Base-by-base conservation (phyloP, 2,113 vertebrate genomes). In the Gallinago media region DNA sequence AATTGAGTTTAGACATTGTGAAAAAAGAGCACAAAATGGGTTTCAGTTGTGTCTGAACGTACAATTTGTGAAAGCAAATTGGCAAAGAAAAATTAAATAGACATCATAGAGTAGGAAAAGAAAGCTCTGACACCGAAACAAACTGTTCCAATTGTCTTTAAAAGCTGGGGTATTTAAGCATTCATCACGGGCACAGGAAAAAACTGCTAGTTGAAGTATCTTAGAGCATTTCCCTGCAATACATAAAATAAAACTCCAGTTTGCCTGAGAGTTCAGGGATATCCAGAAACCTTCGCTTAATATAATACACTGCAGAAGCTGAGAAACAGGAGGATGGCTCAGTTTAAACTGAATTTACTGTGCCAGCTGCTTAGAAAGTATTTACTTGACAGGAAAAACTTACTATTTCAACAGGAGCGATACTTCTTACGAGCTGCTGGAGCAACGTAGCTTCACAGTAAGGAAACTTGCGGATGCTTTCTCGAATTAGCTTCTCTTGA, bases 351-450 rank as follows among this genome's bases (percentile, higher is more conserved):
- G 26, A 47, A 50, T 89, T 83, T 81, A 36, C 22, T 36, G 34
- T 4, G 14, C 19, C 82, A 54, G 22, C n/a, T 56, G 55, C 27
- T 91, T 72, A 71, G 46, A 40, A 93, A 83, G 29, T 9, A 79
- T 46, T 52, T 79, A 85, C 42, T 73, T 23, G 49, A n/a, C 3
- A 56, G 26, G 32, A 89, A 46, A 49, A 58, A 94, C 99, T 99
- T 97, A 99, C 99, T 22, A 99, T 99, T 97, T 99, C 99, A 65
- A 99, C 99, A 8, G 99, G 99, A 55, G 99, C 99, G 72, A 99
- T 99, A 81, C 99, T 99, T 83, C 99, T 98, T 76, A 99, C 99
- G 73, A 99, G 99, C 98, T 99, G 99, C 98, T 99, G 99, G 56
- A 99, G 98, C 91, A 99, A 97, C 0, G 99, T 99, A 8, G 99